phyloP scores from a whole-genome alignment of 92 coral and sea anemone species.

The Parazoanthus darwini region DNA sequence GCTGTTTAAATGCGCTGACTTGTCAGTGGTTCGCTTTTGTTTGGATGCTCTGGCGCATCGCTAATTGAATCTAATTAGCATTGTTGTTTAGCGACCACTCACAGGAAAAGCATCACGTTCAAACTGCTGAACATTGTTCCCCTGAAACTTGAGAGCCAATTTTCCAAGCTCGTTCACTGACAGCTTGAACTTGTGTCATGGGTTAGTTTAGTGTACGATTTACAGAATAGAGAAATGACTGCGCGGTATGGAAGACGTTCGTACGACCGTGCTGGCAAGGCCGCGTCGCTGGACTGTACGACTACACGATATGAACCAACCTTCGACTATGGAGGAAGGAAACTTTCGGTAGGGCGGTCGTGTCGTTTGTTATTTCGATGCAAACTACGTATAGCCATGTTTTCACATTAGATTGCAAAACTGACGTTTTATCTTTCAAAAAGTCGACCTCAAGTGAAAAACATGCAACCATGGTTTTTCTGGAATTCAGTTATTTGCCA shows the following conservation, averaged over 20 bases:
- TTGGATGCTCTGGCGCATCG: background rate
- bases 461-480: slow-evolving; percentile 9
- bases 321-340: slow-evolving; percentile 29
- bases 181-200: background rate
- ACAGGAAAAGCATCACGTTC: background rate
- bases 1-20: background rate
- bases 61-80: slow-evolving; percentile 11
- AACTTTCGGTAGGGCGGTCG: slow-evolving; percentile 19
- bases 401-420: background rate
- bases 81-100: background rate
- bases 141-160: slow-evolving; percentile 31
- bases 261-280: slow-evolving; percentile 13
- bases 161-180: background rate
- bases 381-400: background rate
- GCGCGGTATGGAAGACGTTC: slow-evolving; percentile 42
- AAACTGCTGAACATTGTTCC: background rate
- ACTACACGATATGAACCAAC: slow-evolving; percentile 39
- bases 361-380: background rate
- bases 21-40: slow-evolving; percentile 12
- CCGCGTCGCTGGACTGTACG: slow-evolving; percentile 13
- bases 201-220: background rate
- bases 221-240: slow-evolving; percentile 7
- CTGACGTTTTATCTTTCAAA: background rate
- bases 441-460: background rate
- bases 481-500: background rate